Conservation (phyloP, 2,797 vertebrate species). For the Xenentodon cancila region DNA sequence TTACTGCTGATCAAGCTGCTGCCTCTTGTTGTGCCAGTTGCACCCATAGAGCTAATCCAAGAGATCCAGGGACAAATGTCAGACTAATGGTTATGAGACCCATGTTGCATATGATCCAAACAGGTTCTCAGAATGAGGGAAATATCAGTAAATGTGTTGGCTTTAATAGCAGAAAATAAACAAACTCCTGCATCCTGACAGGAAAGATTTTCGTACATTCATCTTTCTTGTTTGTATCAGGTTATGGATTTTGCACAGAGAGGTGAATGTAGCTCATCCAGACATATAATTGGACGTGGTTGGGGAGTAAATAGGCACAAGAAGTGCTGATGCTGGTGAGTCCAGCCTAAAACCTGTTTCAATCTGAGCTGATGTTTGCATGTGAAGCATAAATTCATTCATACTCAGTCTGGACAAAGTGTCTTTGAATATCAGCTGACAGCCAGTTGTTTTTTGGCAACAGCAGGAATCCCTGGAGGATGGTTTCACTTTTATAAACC, state of each 20-base stretch:
- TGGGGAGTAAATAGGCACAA: not conserved
- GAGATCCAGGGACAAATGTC: conserved; percentile 20
- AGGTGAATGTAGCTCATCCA: conserved; percentile 7
- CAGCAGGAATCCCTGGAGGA: conserved; percentile 18
- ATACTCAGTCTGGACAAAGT: too few species aligned
- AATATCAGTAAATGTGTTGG: conserved; percentile 6
- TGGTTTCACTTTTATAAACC: conserved; percentile 26
- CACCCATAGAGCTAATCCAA: conserved; percentile 27
- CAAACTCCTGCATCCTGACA: not conserved
- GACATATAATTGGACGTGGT: not conserved
- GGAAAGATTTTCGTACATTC: conserved; percentile 21
- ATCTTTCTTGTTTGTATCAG: conserved; percentile 4
- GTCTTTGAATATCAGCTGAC: not conserved
- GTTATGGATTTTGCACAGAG: conserved; percentile 10
- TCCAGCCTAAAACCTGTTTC: too few species aligned
- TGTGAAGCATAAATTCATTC: too few species aligned
- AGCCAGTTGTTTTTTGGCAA: conserved; percentile 31
- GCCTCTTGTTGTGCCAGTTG: conserved; percentile 20
- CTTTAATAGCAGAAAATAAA: not conserved
- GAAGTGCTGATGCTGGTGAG: not conserved
- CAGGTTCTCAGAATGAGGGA: not conserved
- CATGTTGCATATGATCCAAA: conserved; percentile 4
- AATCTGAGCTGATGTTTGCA: not conserved
- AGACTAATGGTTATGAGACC: conserved; percentile 12
- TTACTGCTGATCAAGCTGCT: conserved; percentile 17